Evolutionary conservation across 2,888 invertebrate species (phyloP).

Genomic region (Drosophila peninsularis): DNA sequence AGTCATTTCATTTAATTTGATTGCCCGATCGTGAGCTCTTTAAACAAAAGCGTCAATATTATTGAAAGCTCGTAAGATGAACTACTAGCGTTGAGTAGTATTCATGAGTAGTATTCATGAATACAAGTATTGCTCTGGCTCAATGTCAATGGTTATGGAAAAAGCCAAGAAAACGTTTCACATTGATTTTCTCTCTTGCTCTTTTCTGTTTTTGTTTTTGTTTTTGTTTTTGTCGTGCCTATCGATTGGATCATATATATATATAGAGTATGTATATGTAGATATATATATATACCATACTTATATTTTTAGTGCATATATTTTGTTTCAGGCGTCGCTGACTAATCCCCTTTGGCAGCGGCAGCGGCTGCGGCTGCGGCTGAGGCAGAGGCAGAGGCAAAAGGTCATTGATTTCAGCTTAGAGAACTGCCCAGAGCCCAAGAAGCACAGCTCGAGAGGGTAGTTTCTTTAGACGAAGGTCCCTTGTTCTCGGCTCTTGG

Average conservation of each 20-base stretch:
- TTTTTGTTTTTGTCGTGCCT: slow-evolving; percentile 33
- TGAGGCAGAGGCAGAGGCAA: slow-evolving; percentile 58
- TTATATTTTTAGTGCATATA: slow-evolving; percentile 54
- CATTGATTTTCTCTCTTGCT: background rate
- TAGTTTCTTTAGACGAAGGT: slow-evolving; percentile 77
- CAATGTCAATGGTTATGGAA: slow-evolving; percentile 58
- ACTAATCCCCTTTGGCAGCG: slow-evolving; percentile 65
- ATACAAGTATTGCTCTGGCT: slow-evolving; percentile 37
- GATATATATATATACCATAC: slow-evolving; percentile 29
- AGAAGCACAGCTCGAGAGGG: slow-evolving; percentile 61
- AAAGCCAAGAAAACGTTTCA: slow-evolving; percentile 52
- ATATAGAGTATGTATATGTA: slow-evolving; percentile 25
- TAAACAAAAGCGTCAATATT: slow-evolving; percentile 40
- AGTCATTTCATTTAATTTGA: slow-evolving; percentile 55
- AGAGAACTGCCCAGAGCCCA: slow-evolving; percentile 48
- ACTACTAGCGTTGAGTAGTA: slow-evolving; percentile 37
- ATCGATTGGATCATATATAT: slow-evolving; percentile 58
- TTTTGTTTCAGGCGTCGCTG: slow-evolving; percentile 53
- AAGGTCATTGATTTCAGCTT: slow-evolving; percentile 82
- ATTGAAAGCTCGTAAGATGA: slow-evolving; percentile 23
- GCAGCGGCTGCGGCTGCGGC: too few relatives aligned
- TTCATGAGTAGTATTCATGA: slow-evolving; percentile 47
- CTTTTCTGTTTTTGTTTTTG: slow-evolving; percentile 19
- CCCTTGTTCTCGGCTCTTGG: slow-evolving; percentile 41
- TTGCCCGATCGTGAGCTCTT: slow-evolving; percentile 66